phyloP scores from a whole-genome alignment of 1,140 invertebrate species.

The Trachymyrmex cornetzi region DNA sequence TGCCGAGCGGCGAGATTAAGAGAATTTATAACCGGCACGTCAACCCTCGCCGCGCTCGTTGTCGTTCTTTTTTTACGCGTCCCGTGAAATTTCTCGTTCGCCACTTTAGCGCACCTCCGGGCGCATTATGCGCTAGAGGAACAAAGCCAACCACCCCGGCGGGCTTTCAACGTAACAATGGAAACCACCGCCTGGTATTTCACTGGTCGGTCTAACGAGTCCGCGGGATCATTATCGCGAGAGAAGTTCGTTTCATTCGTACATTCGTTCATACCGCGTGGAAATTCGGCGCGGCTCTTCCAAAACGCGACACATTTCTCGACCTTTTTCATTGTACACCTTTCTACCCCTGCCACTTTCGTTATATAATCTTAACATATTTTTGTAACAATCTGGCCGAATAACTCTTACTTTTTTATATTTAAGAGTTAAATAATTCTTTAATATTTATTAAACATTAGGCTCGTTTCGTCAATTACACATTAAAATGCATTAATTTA shows the following conservation, averaged over 20 bases:
- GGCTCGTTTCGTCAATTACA: not conserved
- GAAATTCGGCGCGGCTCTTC: constrained; percentile 14
- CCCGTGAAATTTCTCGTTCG: constrained; percentile 57
- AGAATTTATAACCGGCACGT: constrained; percentile 59
- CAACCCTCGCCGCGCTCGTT: not conserved
- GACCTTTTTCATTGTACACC: not conserved
- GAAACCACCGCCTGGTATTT: constrained; percentile 47
- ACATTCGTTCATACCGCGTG: not conserved
- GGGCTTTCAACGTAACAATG: constrained; percentile 47
- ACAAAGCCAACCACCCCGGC: constrained; percentile 28
- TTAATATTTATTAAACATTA: not conserved
- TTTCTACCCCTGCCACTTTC: not conserved
- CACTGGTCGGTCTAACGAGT: constrained; percentile 36
- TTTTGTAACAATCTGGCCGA: not conserved
- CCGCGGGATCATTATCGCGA: constrained; percentile 36
- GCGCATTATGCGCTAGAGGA: constrained; percentile 39
- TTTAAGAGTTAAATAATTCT: not conserved
- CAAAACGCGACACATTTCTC: not conserved
- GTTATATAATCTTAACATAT: too few species aligned
- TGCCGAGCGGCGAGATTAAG: constrained; percentile 51
- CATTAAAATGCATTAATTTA: not conserved
- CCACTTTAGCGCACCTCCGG: constrained; percentile 38
- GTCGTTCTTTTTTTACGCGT: constrained; percentile 10
- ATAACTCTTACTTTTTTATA: not conserved
- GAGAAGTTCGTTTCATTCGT: not conserved